Evolutionary conservation across 2,113 vertebrate genomes (phyloP).

Genomic region (Chaetura pelagica): DNA sequence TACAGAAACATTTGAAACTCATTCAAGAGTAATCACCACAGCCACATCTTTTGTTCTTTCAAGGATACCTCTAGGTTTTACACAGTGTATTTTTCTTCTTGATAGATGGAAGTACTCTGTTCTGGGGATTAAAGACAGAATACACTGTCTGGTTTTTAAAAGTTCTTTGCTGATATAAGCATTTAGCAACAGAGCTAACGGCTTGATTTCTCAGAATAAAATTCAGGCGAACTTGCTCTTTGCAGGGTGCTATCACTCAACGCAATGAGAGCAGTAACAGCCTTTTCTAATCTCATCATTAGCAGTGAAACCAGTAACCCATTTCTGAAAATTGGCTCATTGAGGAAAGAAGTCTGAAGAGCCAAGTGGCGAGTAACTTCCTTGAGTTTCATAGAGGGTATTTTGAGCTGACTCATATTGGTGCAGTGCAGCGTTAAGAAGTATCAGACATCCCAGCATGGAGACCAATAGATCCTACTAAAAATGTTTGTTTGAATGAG

Average conservation of each 20-base stretch:
- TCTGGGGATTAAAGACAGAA: conserved; percentile 32
- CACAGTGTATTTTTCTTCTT: not conserved
- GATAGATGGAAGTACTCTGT: not conserved
- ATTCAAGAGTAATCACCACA: not conserved
- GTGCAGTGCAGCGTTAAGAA: not conserved
- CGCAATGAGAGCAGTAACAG: not conserved
- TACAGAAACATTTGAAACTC: not conserved
- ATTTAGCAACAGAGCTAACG: conserved; percentile 46
- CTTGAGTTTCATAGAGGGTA: not conserved
- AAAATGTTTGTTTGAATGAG: not conserved
- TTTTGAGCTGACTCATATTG: not conserved
- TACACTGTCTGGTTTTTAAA: not conserved
- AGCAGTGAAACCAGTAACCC: conserved; percentile 36
- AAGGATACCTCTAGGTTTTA: conserved; percentile 25
- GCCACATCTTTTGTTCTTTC: conserved; percentile 24
- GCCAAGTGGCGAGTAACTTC: not conserved
- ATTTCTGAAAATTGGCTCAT: conserved; percentile 52
- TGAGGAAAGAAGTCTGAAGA: not conserved
- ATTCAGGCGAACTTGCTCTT: not conserved
- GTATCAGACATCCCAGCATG: not conserved
- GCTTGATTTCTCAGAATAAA: conserved; percentile 61
- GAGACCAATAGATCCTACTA: not conserved
- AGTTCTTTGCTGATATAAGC: conserved; percentile 50
- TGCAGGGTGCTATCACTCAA: not conserved
- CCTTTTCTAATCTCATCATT: conserved; percentile 45